Evolutionary conservation across 2,797 vertebrate genomes (phyloP).

Genomic region (Glossophaga mutica): DNA sequence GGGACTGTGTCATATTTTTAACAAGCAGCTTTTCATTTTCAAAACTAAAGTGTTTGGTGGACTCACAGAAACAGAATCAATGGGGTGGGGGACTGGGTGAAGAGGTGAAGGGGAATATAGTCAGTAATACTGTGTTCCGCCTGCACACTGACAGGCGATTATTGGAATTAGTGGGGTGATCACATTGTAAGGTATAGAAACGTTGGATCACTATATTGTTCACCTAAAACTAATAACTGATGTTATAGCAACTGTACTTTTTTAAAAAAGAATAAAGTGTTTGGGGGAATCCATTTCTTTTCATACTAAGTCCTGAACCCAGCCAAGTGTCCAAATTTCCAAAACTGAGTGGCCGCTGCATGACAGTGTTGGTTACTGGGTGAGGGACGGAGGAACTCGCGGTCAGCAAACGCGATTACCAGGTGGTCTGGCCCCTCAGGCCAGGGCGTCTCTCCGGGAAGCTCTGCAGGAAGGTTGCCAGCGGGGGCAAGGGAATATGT

Average conservation of each 20-base stretch:
- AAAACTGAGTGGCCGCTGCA: accelerated
- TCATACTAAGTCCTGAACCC: background rate
- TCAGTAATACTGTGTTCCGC: too few relatives aligned
- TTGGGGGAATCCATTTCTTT: background rate
- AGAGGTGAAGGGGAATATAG: background rate
- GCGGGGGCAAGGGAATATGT: background rate
- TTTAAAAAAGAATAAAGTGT: background rate
- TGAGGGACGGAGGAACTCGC: background rate
- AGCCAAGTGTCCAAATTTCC: background rate
- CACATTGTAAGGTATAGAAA: background rate
- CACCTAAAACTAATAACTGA: background rate
- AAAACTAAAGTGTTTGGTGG: background rate
- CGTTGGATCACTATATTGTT: too few relatives aligned
- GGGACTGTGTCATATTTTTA: background rate
- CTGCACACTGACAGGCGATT: background rate
- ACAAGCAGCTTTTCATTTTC: background rate
- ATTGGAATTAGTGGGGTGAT: background rate
- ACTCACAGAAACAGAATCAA: background rate
- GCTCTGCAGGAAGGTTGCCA: background rate
- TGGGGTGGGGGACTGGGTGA: too few relatives aligned
- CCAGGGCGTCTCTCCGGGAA: background rate
- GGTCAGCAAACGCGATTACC: background rate
- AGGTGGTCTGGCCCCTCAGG: background rate
- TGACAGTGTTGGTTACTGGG: too few relatives aligned
- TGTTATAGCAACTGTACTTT: background rate